A percentile compares a stretch with the other conserved stretches of the same genome.
phyloP scores from a whole-genome alignment of 2,113 vertebrate genomes.

The Hyperopisus bebe region DNA sequence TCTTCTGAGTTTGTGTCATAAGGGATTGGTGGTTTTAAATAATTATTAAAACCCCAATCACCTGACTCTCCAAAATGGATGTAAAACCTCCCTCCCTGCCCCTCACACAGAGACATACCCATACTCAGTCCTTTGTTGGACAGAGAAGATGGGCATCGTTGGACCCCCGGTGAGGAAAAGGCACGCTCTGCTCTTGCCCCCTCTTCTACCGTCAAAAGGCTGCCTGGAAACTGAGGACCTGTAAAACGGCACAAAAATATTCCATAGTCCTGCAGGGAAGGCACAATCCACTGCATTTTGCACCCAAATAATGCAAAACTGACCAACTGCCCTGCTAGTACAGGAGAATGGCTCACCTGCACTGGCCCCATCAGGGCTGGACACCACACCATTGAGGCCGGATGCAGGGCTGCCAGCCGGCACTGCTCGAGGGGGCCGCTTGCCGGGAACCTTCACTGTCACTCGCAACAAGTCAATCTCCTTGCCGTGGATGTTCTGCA shows the following conservation, averaged over 20 bases:
- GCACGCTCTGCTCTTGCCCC: slow-evolving; percentile 47
- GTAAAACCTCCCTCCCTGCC: background rate
- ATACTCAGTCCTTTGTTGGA: slow-evolving; percentile 64
- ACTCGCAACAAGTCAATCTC: slow-evolving; percentile 89
- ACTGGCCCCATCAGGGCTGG: slow-evolving; percentile 49
- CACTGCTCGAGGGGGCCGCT: slow-evolving; percentile 84
- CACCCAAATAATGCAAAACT: background rate
- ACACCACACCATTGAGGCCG: slow-evolving; percentile 77
- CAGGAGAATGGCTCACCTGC: slow-evolving; percentile 46
- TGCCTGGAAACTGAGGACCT: slow-evolving; percentile 56
- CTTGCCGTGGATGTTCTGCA: slow-evolving; percentile 86
- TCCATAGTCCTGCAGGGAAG: background rate
- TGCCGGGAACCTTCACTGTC: slow-evolving; percentile 93
- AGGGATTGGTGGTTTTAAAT: background rate
- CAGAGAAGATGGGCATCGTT: slow-evolving; percentile 67
- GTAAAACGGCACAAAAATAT: slow-evolving; percentile 9
- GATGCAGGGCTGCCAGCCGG: slow-evolving; percentile 69
- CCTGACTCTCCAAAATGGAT: background rate
- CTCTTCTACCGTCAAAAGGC: slow-evolving; percentile 70
- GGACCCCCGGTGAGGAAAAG: slow-evolving; percentile 61
- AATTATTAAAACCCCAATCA: background rate
- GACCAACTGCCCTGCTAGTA: background rate
- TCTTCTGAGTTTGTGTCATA: background rate
- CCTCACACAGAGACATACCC: slow-evolving; percentile 49
- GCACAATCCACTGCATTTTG: background rate